Evolutionary conservation across 2,113 vertebrate genomes (phyloP).

Genomic region (Sylvietta virens): DNA sequence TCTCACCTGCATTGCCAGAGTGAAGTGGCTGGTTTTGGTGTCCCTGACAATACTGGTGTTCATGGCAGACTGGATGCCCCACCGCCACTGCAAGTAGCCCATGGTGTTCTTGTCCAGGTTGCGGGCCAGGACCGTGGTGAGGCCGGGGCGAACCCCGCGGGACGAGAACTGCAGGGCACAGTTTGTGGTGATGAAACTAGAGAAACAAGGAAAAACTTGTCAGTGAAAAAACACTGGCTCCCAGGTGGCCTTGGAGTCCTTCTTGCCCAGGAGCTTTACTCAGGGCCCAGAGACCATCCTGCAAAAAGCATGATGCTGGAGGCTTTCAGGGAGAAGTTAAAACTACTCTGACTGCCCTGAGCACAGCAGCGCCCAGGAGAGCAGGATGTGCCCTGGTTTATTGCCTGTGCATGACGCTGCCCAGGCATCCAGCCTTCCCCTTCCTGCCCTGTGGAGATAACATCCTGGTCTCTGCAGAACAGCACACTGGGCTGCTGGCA

Average conservation of each 20-base stretch:
- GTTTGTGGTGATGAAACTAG: conserved; percentile 89
- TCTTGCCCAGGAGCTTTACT: background rate
- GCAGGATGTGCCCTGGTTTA: background rate
- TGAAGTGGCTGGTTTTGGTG: conserved; percentile 94
- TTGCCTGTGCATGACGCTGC: background rate
- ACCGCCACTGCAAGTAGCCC: conserved; percentile 98
- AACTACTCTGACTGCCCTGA: background rate
- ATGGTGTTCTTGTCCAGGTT: conserved; percentile 97
- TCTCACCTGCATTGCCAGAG: conserved; percentile 86
- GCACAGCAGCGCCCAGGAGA: background rate
- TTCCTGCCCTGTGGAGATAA: background rate
- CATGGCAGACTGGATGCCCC: conserved; percentile 95
- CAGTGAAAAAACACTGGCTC: background rate
- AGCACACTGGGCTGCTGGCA: background rate
- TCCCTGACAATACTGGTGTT: conserved; percentile 94
- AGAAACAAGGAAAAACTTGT: background rate
- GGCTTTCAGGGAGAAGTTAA: background rate
- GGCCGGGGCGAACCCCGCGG: conserved; percentile 84
- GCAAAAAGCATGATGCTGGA: fast-evolving
- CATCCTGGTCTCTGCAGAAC: background rate
- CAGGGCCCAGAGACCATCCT: background rate
- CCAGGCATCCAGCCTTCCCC: background rate
- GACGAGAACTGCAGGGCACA: conserved; percentile 93
- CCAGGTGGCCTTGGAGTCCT: background rate
- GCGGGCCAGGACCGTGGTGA: conserved; percentile 89